Conservation (phyloP, 2,888 invertebrate species). For the Lymantria dispar region DNA sequence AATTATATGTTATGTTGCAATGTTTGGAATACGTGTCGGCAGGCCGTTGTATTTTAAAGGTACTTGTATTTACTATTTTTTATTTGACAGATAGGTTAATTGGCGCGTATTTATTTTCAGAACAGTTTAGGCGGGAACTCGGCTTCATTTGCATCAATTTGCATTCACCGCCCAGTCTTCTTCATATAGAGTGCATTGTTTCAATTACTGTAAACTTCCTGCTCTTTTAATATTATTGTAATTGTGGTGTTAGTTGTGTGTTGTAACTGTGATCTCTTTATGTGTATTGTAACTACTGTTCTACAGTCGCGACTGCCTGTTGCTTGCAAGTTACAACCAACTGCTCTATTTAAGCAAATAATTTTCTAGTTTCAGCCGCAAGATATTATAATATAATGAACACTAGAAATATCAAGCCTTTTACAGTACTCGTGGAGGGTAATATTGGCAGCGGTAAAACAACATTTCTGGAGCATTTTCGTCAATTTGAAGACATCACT, state of each 20-base stretch:
- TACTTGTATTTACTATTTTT: slow-evolving; percentile 46
- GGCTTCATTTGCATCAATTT: background rate
- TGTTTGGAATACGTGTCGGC: slow-evolving; percentile 30
- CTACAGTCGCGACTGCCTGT: background rate
- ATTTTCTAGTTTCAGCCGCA: slow-evolving; percentile 30
- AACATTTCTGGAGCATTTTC: slow-evolving; percentile 91
- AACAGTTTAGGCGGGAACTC: slow-evolving; percentile 61
- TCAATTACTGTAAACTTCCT: background rate
- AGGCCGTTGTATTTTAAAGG: slow-evolving; percentile 43
- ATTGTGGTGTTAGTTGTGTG: too few species aligned
- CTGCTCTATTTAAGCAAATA: background rate
- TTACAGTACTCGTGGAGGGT: slow-evolving; percentile 93
- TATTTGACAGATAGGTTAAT: slow-evolving; percentile 51
- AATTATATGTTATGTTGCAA: slow-evolving; percentile 20
- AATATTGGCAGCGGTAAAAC: slow-evolving; percentile 96
- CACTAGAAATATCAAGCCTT: slow-evolving; percentile 80
- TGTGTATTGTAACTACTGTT: too few species aligned
- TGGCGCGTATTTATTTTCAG: slow-evolving; percentile 52
- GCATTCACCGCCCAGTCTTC: background rate
- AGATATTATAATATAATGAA: slow-evolving; percentile 52
- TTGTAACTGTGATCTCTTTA: background rate
- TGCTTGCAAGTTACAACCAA: background rate
- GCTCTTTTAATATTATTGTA: too few species aligned
- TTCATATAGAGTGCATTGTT: background rate
- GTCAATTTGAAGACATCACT: slow-evolving; percentile 86